Percentiles rank a stretch among this genome's conserved stretches.
phyloP scores from a whole-genome alignment of 2,113 vertebrate genomes.

The Pithys albifrons region DNA sequence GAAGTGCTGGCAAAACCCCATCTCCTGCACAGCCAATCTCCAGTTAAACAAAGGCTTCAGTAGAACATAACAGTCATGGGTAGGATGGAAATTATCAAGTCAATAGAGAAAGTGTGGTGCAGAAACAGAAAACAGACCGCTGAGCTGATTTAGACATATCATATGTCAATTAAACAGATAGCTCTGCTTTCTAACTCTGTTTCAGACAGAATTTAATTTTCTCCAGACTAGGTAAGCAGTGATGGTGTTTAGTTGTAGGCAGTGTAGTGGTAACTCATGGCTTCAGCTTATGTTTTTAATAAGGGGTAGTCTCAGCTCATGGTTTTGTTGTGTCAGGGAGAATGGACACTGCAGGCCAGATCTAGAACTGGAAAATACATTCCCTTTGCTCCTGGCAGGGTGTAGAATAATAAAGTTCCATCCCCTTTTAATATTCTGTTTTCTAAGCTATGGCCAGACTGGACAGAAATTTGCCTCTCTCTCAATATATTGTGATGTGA shows the following conservation, averaged over 20 bases:
- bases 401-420: neutral
- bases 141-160: neutral
- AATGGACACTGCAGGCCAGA: neutral
- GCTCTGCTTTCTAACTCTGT: constrained; percentile 2
- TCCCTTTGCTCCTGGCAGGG: neutral
- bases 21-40: neutral
- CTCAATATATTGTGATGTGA: neutral
- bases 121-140: constrained; percentile 37
- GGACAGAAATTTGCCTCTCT: neutral
- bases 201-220: constrained; percentile 24
- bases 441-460: neutral
- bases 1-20: neutral
- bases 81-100: constrained; percentile 18
- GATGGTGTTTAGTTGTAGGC: neutral
- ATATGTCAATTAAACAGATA: constrained; percentile 26
- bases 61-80: neutral
- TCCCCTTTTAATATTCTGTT: accelerated
- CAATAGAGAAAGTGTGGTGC: neutral
- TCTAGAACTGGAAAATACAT: neutral
- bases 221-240: neutral
- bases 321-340: neutral
- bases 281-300: neutral
- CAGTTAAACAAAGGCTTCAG: constrained; percentile 4
- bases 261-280: neutral
- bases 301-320: neutral